Conservation (phyloP, 2,797 vertebrate species). For the Urosaurus nigricauda region DNA sequence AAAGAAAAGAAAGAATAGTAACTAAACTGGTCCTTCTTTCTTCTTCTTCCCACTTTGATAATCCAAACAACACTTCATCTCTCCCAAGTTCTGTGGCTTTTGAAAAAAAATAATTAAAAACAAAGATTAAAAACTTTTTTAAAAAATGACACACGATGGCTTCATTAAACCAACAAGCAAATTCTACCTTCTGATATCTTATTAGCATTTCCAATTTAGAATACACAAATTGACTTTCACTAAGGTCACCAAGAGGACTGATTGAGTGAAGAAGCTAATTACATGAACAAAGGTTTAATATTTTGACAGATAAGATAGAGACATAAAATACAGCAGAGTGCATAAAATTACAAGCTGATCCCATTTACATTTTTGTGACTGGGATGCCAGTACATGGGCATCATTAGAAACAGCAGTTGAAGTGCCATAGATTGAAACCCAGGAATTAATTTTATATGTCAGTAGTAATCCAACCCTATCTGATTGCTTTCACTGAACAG, state of each 20-base stretch:
- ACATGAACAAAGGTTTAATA: slow-evolving; percentile 41
- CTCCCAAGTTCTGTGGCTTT: neutral
- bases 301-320: slow-evolving; percentile 36
- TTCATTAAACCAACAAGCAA: neutral
- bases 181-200: neutral
- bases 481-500: neutral
- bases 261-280: slow-evolving; percentile 42
- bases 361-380: slow-evolving; percentile 15
- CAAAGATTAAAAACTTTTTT: neutral
- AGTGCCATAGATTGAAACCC: neutral
- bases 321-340: slow-evolving; percentile 19
- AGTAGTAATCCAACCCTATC: neutral
- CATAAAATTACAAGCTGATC: slow-evolving; percentile 34
- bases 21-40: neutral
- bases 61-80: neutral
- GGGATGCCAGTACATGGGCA: neutral
- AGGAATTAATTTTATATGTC: neutral
- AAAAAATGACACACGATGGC: accelerated
- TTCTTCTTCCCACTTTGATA: neutral
- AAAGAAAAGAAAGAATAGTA: no score
- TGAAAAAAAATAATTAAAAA: neutral
- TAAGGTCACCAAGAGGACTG: slow-evolving; percentile 8
- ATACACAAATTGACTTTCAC: slow-evolving; percentile 37
- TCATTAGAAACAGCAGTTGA: neutral
- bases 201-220: slow-evolving; percentile 39